Percentiles rank a stretch among this genome's conserved stretches.
These are phyloP conservation scores for Mystacides longicornis DNA, from an alignment of 2,888 invertebrate genomes.

Conservation along the genomic window DNA sequence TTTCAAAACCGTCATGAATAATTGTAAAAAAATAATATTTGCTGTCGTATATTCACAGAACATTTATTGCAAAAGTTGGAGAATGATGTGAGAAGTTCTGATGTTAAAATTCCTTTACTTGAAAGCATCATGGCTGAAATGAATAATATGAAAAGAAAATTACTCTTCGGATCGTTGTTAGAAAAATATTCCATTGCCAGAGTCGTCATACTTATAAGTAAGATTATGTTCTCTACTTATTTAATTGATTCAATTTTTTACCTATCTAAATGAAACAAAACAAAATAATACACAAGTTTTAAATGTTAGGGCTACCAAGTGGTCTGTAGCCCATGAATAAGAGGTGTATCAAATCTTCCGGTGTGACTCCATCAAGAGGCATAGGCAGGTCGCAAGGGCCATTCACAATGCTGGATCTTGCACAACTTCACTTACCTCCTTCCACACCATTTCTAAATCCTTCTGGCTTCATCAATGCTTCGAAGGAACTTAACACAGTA, in stretches of 20 bases:
- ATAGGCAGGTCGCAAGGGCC: no score
- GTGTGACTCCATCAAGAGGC: no score
- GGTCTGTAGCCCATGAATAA: no score
- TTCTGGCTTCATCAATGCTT: no score
- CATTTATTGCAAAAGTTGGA: constrained; percentile 44
- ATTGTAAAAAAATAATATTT: background rate
- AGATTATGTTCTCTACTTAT: constrained; percentile 26
- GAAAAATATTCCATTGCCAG: constrained; percentile 44
- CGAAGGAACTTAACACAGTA: no score
- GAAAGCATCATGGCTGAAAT: constrained; percentile 42
- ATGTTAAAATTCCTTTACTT: constrained; percentile 38
- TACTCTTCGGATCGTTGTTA: constrained; percentile 38
- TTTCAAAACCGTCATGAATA: background rate
- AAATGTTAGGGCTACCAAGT: no score
- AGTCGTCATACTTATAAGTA: constrained; percentile 44
- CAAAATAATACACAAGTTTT: no score
- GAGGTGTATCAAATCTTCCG: no score
- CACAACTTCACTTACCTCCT: no score
- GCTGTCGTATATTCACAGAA: constrained; percentile 31
- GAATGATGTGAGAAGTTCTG: constrained; percentile 40
- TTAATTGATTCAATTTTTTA: background rate
- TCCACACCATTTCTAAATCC: no score
- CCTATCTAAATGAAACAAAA: no score
- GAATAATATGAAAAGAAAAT: constrained; percentile 36
- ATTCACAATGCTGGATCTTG: no score